A percentile compares a stretch with the other conserved stretches of the same genome.
These are phyloP conservation scores for Pandemis heparana DNA, from an alignment of 2,888 invertebrate genomes.

Conservation along the genomic window DNA sequence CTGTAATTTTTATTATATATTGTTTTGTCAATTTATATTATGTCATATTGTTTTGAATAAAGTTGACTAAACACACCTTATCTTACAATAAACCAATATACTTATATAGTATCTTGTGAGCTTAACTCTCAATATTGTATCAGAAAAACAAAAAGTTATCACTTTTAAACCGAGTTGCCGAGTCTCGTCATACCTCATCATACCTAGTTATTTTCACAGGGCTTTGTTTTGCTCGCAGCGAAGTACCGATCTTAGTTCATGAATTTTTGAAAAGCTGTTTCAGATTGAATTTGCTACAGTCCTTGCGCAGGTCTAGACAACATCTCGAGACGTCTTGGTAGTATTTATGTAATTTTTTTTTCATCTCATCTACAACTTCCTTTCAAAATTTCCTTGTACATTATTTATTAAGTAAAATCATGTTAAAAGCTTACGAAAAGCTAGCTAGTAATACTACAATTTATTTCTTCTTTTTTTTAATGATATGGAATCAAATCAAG, in stretches of 20 bases:
- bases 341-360: slow-evolving; percentile 11
- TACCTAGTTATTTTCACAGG: background rate
- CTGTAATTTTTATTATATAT: no score
- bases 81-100: no score
- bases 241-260: slow-evolving; percentile 23
- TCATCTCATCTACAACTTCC: background rate
- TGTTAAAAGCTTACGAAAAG: background rate
- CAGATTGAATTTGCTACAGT: slow-evolving; percentile 32
- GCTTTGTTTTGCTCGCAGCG: background rate
- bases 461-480: no score
- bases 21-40: no score
- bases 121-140: no score
- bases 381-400: background rate
- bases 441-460: background rate
- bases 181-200: background rate
- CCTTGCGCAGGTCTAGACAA: slow-evolving; percentile 13
- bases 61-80: no score
- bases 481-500: no score
- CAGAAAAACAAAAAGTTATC: background rate
- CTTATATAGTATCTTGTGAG: no score
- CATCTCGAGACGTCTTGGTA: background rate
- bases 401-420: background rate
- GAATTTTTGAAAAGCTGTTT: slow-evolving; percentile 28
- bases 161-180: background rate
- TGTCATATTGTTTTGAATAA: no score